Percentiles rank a stretch among this genome's conserved stretches.
Conservation (phyloP, 2,888 invertebrate genomes). For the Dinocampus coccinellae region DNA sequence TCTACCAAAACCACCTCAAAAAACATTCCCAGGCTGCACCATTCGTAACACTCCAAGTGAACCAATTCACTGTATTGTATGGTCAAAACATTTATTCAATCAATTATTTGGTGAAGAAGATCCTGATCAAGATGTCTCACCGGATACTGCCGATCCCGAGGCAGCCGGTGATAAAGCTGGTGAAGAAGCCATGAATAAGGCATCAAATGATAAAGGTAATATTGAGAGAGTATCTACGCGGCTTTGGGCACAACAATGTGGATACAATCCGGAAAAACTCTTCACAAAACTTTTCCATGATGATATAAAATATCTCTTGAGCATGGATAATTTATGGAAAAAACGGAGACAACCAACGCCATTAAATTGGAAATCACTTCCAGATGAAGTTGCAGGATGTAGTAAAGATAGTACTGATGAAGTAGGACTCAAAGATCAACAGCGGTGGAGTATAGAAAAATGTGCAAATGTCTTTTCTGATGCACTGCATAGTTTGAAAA, state of each 20-base stretch:
- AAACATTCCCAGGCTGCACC: conserved; percentile 97
- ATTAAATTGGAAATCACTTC: conserved; percentile 77
- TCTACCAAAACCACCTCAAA: conserved; percentile 89
- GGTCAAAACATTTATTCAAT: conserved; percentile 99
- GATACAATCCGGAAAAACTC: conserved; percentile 87
- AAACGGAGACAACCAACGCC: conserved; percentile 88
- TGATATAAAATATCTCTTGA: conserved; percentile 93
- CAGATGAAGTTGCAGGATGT: conserved; percentile 72
- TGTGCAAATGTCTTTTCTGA: conserved; percentile 80
- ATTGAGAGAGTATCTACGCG: conserved; percentile 79
- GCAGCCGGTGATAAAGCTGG: conserved; percentile 79
- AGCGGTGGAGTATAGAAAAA: conserved; percentile 83
- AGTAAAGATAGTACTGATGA: conserved; percentile 71
- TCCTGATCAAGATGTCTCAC: conserved; percentile 97
- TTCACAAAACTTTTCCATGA: conserved; percentile 94
- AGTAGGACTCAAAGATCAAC: conserved; percentile 78
- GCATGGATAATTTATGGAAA: conserved; percentile 97
- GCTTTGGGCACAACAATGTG: conserved; percentile 87
- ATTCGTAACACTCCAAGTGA: conserved; percentile 99
- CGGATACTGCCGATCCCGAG: conserved; percentile 96
- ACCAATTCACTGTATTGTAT: conserved; percentile 98
- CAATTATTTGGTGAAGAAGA: conserved; percentile 98
- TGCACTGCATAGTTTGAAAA: conserved; percentile 77
- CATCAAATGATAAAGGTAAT: conserved; percentile 72
- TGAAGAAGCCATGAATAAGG: conserved; percentile 71